These are phyloP conservation scores for Poliocrania exsul DNA, from an alignment of 2,797 vertebrate species.

Conservation along the genomic window DNA sequence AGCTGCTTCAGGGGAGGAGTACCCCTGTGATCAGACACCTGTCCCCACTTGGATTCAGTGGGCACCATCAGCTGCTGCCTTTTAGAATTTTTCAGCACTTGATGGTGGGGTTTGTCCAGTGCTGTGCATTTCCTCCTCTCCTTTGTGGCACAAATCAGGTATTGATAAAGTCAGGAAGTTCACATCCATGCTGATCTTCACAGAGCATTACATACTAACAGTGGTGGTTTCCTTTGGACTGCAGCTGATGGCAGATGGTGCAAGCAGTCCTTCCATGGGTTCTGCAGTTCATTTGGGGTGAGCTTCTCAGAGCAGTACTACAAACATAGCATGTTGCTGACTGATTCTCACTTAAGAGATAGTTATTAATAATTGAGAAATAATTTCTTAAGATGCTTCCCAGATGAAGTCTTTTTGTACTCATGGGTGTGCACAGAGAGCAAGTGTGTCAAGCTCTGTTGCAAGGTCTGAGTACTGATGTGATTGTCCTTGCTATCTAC, in stretches of 20 bases:
- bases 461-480: neutral
- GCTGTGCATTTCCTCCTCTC: neutral
- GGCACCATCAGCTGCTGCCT: neutral
- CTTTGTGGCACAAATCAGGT: neutral
- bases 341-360: neutral
- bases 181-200: neutral
- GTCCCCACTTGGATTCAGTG: neutral
- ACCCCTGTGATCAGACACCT: rapidly evolving
- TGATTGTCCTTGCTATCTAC: neutral
- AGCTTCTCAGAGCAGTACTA: neutral
- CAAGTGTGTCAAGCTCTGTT: neutral
- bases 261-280: neutral
- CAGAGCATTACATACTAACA: neutral
- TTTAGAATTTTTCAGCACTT: neutral
- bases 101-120: neutral
- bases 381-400: neutral
- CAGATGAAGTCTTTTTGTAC: neutral
- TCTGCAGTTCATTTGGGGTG: neutral
- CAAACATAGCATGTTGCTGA: neutral
- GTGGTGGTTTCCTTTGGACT: neutral
- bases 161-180: neutral
- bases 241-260: neutral
- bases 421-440: neutral
- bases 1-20: neutral
- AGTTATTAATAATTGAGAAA: neutral